Evolutionary conservation across 2,797 vertebrate genomes (phyloP), one percentile per base, ranked within the genome.

Genomic region (Synanceia verrucosa): DNA sequence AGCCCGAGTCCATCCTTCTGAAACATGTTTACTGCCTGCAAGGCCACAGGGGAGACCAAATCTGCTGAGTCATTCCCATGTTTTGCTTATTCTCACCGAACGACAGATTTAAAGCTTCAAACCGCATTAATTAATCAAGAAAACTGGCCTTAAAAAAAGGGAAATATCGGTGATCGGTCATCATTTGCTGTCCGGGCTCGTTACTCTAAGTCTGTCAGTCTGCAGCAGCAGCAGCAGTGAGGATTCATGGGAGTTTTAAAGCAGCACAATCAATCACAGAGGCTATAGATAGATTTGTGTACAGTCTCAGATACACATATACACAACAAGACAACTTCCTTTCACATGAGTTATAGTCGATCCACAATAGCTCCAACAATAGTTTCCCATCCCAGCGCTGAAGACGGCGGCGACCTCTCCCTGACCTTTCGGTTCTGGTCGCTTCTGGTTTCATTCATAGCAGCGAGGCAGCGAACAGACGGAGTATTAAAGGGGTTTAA

Each of bases 291-390:
- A 91, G 87, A 83, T 80, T 77, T 66, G 77, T 89, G 63, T 88
- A 89, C 76, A 37, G 75, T 76, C 77, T 76, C 73, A 59, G 61
- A 76, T 70, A 43, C 62, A 77, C 58, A 68, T 16, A 59, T 48
- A 77, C 81, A 80, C 73, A 80, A 78, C 73, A 78, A 61, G 83
- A 84, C 85, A 23, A 86, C 86, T 92, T 92, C 91, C 91, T 87
- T 53, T 76, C 68, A 52, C 79, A 81, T 90, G 88, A 92, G 51
- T 87, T 76, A 91, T 78, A 19, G 78, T 52, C 60, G 34, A 76
- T 81, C 78, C 86, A 92, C 89, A 90, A 92, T 91, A 80, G 89
- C 71, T 80, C 83, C 86, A 79, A 83, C 86, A 71, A 91, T 89
- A 92, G 89, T 83, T 89, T 87, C 88, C 88, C 89, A 90, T 89